phyloP scores from a whole-genome alignment of 2,113 vertebrate genomes.

The Notiomystis cincta region DNA sequence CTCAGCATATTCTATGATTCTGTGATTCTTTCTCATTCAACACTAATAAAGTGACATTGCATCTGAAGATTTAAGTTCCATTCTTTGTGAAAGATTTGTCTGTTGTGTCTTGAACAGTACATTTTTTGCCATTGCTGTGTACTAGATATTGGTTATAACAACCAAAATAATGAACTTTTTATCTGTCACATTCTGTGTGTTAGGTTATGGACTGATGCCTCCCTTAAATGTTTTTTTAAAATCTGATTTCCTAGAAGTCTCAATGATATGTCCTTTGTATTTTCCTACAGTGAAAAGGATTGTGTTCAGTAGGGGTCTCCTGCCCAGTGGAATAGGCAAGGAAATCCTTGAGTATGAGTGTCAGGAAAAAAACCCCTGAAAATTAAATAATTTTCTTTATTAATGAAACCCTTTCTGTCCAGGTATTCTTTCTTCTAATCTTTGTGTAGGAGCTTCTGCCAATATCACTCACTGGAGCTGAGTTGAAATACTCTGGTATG shows the following conservation, averaged over 20 bases:
- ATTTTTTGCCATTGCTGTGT: not conserved
- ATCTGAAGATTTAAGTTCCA: not conserved
- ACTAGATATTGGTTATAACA: not conserved
- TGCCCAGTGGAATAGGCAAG: not conserved
- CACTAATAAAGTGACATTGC: not conserved
- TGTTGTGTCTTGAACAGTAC: accelerated
- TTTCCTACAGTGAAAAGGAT: not conserved
- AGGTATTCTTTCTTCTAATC: not conserved
- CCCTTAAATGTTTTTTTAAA: not conserved
- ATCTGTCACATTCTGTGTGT: not conserved
- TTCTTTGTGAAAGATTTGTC: not conserved
- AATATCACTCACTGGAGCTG: not conserved
- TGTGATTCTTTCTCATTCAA: not conserved
- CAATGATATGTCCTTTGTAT: not conserved
- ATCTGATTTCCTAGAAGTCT: not conserved
- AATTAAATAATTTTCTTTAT: not conserved
- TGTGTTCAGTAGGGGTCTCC: not conserved
- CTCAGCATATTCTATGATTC: not conserved
- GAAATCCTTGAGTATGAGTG: not conserved
- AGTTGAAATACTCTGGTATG: not conserved
- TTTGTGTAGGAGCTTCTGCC: not conserved
- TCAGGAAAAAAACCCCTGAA: not conserved
- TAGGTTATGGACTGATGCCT: not conserved
- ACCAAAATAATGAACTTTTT: not conserved
- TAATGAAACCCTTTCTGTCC: not conserved